Conservation (phyloP, 2,888 invertebrate genomes). For the Achlya flavicornis region DNA sequence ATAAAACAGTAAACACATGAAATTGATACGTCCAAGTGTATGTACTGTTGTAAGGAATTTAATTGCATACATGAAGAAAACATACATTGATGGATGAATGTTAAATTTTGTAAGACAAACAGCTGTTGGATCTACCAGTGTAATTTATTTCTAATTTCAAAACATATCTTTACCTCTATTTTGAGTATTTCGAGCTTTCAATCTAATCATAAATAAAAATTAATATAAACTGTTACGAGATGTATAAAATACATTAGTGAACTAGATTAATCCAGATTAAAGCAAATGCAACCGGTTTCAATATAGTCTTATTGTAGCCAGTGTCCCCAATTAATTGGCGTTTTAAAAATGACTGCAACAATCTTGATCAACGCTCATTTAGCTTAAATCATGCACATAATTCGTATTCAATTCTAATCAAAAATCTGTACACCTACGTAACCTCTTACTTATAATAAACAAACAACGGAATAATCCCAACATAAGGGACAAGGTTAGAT, state of each 20-base stretch:
- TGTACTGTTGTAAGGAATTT: constrained; percentile 15
- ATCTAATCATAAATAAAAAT: too few species aligned
- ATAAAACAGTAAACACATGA: constrained; percentile 23
- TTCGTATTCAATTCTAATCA: background rate
- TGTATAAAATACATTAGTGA: background rate
- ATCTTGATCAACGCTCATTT: background rate
- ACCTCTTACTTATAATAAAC: constrained; percentile 19
- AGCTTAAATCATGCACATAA: background rate
- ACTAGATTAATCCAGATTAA: constrained; percentile 32
- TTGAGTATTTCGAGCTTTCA: too few species aligned
- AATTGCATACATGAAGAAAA: constrained; percentile 12
- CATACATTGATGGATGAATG: too few species aligned
- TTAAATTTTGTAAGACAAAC: too few species aligned
- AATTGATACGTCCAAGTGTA: constrained; percentile 23
- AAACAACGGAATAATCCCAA: constrained; percentile 41
- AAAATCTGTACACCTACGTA: background rate
- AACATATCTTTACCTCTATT: too few species aligned
- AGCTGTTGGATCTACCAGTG: too few species aligned
- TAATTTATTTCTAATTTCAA: too few species aligned
- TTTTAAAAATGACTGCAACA: constrained; percentile 22
- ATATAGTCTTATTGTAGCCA: constrained; percentile 27
- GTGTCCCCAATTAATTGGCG: constrained; percentile 36
- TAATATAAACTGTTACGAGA: too few species aligned
- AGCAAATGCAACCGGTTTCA: constrained; percentile 32
- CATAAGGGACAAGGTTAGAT: constrained; percentile 32